Evolutionary conservation across 2,113 vertebrate genomes (phyloP), one percentile per base, ranked within the genome.

Genomic region (Seriola quinqueradiata): DNA sequence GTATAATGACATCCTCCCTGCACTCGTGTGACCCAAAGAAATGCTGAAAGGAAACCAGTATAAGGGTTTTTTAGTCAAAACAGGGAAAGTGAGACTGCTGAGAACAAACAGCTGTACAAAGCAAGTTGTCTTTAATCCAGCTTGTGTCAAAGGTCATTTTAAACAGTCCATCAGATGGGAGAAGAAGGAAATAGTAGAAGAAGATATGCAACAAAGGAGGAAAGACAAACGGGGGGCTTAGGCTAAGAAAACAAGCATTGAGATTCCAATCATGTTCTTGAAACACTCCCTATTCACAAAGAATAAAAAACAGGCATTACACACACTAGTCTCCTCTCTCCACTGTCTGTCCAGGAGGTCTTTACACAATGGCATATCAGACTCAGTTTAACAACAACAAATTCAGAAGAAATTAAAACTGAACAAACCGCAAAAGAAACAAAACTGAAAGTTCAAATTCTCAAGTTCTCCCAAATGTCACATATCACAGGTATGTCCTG

Each of bases 261-360:
- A 83, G 21, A 94, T 93, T 94, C 92, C 77, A 87, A 68, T 82
- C 88, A 73, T 87, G 87, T 52, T 69, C 77, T 57, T 50, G 23
- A 75, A 83, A 48, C 48, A 28, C 80, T 87, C 83, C 67, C 73
- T 55, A 14, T 7, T 65, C 34, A 77, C 17, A 52, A 54, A 70
- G 54, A 40, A 25, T 12, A 55, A 34, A 5, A 44, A 60, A 58
- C 7, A 57, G 32, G 4, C 14, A 67, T 21, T 2, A 4, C 38
- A 57, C n/a, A 12, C 38, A 25, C 34, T 70, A 25, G 34, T 74
- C 9, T 58, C 16, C 52, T 21, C 63, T 70, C 52, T 42, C 25
- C 10, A 21, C 21, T 85, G 25, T 77, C 9, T 21, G 52, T 4
- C 7, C 38, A 34, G 69, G 70, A 83, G 36, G 23, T 50, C 40